phyloP scores from a whole-genome alignment of 2,888 invertebrate genomes.

The Diogma glabrata region DNA sequence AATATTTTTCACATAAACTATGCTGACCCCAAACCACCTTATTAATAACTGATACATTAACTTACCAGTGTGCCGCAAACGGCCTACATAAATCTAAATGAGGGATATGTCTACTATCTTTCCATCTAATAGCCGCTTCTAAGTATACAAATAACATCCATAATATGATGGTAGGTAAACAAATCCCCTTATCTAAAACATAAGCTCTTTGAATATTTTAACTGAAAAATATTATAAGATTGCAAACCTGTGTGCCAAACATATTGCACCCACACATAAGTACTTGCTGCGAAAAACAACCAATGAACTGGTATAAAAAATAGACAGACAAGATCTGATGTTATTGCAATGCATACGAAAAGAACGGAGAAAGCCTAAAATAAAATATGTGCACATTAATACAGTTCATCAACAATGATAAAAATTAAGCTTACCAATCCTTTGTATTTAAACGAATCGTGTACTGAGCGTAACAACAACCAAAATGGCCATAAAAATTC shows the following conservation, averaged over 20 bases:
- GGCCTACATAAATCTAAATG: constrained; percentile 87
- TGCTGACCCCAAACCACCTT: no score
- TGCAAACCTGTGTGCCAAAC: constrained; percentile 98
- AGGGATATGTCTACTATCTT: constrained; percentile 71
- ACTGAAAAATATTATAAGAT: no score
- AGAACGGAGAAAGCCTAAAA: constrained; percentile 91
- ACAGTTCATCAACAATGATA: no score
- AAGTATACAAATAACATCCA: constrained; percentile 92
- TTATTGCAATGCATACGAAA: constrained; percentile 95
- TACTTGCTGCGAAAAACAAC: constrained; percentile 95
- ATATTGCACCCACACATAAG: constrained; percentile 98
- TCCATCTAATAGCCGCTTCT: constrained; percentile 79
- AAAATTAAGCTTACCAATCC: constrained; percentile 65
- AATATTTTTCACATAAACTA: background rate
- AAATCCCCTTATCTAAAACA: constrained; percentile 75
- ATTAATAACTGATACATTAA: constrained; percentile 18
- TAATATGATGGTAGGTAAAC: constrained; percentile 84
- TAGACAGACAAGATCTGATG: constrained; percentile 97
- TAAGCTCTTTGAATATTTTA: no score
- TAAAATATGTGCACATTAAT: background rate
- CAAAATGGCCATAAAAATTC: constrained; percentile 99
- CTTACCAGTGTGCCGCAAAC: constrained; percentile 89
- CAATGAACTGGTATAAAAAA: constrained; percentile 98
- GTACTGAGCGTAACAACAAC: constrained; percentile 87
- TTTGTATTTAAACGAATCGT: constrained; percentile 96